phyloP scores from a whole-genome alignment of 1,140 invertebrate genomes.

The Thereuonema tuberculata region DNA sequence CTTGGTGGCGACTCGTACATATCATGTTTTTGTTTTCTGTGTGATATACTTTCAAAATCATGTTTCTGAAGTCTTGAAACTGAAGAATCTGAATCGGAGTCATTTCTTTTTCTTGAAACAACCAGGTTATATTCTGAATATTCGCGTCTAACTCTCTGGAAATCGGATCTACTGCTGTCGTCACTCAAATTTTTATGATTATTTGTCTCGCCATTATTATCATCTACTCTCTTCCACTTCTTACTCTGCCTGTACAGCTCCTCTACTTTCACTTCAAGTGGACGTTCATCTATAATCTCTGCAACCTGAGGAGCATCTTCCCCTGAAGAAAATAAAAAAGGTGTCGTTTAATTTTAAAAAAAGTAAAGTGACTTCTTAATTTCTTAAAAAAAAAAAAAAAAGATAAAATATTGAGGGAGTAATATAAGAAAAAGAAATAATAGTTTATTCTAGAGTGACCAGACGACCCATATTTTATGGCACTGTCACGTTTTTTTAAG shows the following conservation, averaged over 20 bases:
- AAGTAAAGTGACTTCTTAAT: too few species aligned
- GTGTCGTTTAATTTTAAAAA: too few species aligned
- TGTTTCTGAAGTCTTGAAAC: slow-evolving; percentile 14
- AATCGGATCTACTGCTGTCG: too few species aligned
- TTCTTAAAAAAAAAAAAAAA: too few species aligned
- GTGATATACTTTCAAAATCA: slow-evolving; percentile 24
- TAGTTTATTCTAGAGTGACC: too few species aligned
- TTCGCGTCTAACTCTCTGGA: not conserved
- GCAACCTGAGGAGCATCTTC: slow-evolving; percentile 82
- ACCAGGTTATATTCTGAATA: not conserved
- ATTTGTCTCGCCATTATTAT: slow-evolving; percentile 16
- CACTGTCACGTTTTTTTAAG: too few species aligned
- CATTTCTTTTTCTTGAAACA: slow-evolving; percentile 16
- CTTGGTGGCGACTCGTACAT: too few species aligned
- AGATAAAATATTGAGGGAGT: too few species aligned
- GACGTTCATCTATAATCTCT: slow-evolving; percentile 76
- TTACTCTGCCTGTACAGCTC: slow-evolving; percentile 45
- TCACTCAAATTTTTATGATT: too few species aligned
- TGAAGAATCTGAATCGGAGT: slow-evolving; percentile 17
- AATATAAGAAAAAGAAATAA: too few species aligned
- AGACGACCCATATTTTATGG: too few species aligned
- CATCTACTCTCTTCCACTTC: slow-evolving; percentile 55
- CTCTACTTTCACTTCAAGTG: slow-evolving; percentile 45
- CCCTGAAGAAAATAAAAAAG: slow-evolving; percentile 32
- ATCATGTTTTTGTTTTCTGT: too few species aligned